These are phyloP conservation scores for Dysidea cf. avara DNA, from an alignment of 37 sponge, comb jelly and placozoan species.

Conservation along the genomic window DNA sequence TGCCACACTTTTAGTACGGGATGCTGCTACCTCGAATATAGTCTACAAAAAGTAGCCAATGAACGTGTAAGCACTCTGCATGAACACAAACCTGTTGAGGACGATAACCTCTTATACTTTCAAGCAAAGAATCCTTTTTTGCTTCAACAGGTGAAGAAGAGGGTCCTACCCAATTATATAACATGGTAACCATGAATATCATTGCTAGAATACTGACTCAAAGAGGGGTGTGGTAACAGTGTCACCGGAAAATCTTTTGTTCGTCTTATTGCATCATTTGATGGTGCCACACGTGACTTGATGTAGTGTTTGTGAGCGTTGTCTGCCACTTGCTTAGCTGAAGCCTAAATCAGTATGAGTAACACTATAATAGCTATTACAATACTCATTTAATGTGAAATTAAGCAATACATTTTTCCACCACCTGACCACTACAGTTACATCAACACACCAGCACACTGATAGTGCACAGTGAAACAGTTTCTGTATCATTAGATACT, in stretches of 20 bases:
- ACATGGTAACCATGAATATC: neutral
- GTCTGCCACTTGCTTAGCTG: slow-evolving; percentile 40
- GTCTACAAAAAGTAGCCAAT: no score
- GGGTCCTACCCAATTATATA: slow-evolving; percentile 7
- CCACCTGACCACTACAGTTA: no score
- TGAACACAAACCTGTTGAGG: slow-evolving; percentile 46
- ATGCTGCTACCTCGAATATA: slow-evolving; percentile 69
- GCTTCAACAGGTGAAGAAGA: slow-evolving; percentile 26
- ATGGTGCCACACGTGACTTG: slow-evolving; percentile 59
- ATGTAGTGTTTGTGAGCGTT: slow-evolving; percentile 88
- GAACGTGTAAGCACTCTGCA: no score
- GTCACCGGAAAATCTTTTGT: slow-evolving; percentile 60
- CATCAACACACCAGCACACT: no score
- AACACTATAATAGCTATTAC: neutral
- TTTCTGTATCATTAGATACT: no score
- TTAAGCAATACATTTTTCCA: no score
- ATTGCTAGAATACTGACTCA: slow-evolving; percentile 16
- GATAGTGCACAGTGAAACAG: no score
- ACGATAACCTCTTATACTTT: slow-evolving; percentile 49
- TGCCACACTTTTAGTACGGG: slow-evolving; percentile 41
- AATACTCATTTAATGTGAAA: neutral
- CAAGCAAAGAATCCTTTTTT: slow-evolving; percentile 26
- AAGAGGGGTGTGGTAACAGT: slow-evolving; percentile 66
- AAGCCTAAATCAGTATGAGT: slow-evolving; percentile 11
- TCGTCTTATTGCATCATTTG: slow-evolving; percentile 68